Evolutionary conservation across 2,888 invertebrate species (phyloP), one percentile per base, ranked within the genome.

Genomic region (Lasioglossum morio): DNA sequence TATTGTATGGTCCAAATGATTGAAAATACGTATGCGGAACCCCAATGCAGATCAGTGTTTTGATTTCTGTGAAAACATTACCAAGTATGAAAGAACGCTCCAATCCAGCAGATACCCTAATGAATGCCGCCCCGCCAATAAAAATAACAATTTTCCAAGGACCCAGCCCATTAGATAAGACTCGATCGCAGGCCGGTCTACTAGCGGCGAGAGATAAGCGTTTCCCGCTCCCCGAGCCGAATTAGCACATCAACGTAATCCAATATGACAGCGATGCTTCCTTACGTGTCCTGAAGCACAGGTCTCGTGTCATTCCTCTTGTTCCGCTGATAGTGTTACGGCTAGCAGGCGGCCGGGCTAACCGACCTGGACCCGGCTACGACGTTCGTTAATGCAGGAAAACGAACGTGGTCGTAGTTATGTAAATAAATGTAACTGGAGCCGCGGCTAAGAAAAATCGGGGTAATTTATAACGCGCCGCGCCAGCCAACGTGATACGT

Each of bases 211-310:
- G 70, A 70, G 82, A 74, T 76, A 81, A 82, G 63, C 77, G 79
- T 72, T 89, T 87, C 82, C 78, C 81, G 77, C 72, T 76, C 34
- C 53, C 12, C 79, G 27, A 19, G 30, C 69, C 37, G 83, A 84
- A 89, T 88, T 87, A 85, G 90, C 90, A 84, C 88, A 85, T 88
- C 87, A 85, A 87, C 81, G 82, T 87, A 88, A 90, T 90, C 76
- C 88, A 89, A 90, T 90, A 86, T 88, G 91, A 90, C 82, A 72
- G 77, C 23, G 81, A 89, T 70, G 72, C 82, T 63, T 80, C 79
- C 85, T 86, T 73, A 77, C 84, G 78, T 72, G 76, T 74, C 70
- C 72, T 57, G 37, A 63, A 74, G 77, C 63, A 27, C 60, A 79
- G 19, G 76, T 19, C 43, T 60, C 46, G 48, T 37, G 72, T 87